Evolutionary conservation across 2,113 vertebrate genomes (phyloP).

Genomic region (Chionis minor): DNA sequence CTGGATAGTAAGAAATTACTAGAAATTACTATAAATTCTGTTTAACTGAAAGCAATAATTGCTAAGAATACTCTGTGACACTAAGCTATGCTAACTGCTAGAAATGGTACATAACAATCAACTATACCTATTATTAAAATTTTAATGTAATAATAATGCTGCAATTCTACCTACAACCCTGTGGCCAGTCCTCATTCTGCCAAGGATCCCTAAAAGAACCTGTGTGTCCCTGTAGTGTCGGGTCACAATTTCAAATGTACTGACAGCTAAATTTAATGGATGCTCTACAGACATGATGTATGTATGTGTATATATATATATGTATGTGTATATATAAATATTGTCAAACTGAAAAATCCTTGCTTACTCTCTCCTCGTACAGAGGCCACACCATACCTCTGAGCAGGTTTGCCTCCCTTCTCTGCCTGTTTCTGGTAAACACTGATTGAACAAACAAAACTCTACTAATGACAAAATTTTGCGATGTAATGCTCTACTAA

Average conservation of each 20-base stretch:
- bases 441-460: background rate
- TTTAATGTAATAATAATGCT: background rate
- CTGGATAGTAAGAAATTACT: background rate
- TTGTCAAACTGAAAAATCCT: background rate
- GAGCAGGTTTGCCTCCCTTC: background rate
- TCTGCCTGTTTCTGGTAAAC: background rate
- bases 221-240: accelerated
- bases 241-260: background rate
- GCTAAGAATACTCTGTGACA: background rate
- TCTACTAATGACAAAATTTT: background rate
- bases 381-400: background rate
- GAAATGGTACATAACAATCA: background rate
- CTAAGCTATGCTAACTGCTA: background rate
- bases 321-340: accelerated
- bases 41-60: background rate
- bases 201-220: background rate
- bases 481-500: background rate
- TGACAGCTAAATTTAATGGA: background rate
- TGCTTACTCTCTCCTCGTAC: background rate
- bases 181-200: background rate
- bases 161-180: background rate
- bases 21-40: background rate
- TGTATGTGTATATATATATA: no score
- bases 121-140: background rate
- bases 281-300: background rate